Percentiles rank a stretch among this genome's conserved stretches.
These are phyloP conservation scores for Arctocebus calabarensis DNA, from an alignment of 2,797 vertebrate species.

Conservation along the genomic window DNA sequence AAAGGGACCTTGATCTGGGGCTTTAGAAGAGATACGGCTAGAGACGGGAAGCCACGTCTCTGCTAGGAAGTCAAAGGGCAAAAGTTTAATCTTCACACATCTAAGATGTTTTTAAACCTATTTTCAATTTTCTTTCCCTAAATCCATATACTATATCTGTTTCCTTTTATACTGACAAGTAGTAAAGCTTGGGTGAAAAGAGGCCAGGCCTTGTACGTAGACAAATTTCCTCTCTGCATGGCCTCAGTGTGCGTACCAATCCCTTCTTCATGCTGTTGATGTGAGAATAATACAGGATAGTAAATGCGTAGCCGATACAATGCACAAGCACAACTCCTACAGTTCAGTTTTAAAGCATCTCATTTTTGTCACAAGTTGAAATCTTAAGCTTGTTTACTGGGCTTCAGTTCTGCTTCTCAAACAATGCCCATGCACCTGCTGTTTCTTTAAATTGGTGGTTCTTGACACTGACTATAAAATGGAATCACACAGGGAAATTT, in stretches of 20 bases:
- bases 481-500: not conserved
- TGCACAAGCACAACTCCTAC: not conserved
- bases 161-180: not conserved
- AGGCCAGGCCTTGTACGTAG: not conserved
- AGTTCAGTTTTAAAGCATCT: not conserved
- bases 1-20: not conserved
- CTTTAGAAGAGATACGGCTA: not conserved
- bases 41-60: not conserved
- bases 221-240: not conserved
- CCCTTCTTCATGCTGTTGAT: not conserved
- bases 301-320: not conserved
- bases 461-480: not conserved
- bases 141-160: not conserved
- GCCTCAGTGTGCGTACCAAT: not conserved
- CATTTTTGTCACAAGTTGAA: not conserved
- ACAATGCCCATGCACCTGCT: not conserved
- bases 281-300: not conserved
- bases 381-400: not conserved
- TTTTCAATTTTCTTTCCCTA: not conserved
- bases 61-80: conserved; percentile 17
- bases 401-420: not conserved
- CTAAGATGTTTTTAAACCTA: not conserved
- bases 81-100: conserved; percentile 20
- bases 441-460: conserved; percentile 15
- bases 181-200: not conserved